phyloP scores from a whole-genome alignment of 2,113 vertebrate genomes.

The Pelmatolapia mariae region DNA sequence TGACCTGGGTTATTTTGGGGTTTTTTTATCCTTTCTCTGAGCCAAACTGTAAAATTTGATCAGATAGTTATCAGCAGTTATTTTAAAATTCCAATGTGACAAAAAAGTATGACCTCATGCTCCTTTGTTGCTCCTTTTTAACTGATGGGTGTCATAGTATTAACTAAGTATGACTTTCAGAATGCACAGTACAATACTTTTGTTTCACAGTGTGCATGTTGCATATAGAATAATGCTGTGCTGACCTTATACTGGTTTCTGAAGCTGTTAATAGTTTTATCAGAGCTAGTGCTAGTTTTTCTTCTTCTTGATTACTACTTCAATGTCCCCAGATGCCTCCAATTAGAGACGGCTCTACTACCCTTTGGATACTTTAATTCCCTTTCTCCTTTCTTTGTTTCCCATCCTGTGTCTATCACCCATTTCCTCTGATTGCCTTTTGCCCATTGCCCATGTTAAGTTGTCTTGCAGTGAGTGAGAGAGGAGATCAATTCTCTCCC shows the following conservation, averaged over 20 bases:
- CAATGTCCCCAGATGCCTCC: slow-evolving; percentile 30
- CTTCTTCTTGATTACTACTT: slow-evolving; percentile 48
- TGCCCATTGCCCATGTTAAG: slow-evolving; percentile 11
- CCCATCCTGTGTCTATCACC: slow-evolving; percentile 8
- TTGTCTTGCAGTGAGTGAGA: slow-evolving; percentile 13
- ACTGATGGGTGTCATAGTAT: not conserved
- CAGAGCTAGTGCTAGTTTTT: slow-evolving; percentile 16
- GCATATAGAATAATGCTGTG: not conserved
- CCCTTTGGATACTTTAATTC: slow-evolving; percentile 37
- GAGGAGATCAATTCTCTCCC: slow-evolving; percentile 47
- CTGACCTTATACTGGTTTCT: not conserved
- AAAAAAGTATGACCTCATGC: not conserved
- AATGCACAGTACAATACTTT: not conserved
- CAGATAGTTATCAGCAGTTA: not conserved
- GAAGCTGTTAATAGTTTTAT: slow-evolving; percentile 52
- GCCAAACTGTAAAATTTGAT: not conserved
- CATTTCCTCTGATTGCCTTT: slow-evolving; percentile 33
- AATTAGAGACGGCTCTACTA: slow-evolving; percentile 41
- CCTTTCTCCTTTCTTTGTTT: not conserved
- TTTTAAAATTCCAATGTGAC: not conserved
- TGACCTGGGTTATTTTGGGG: accelerated
- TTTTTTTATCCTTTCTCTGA: not conserved
- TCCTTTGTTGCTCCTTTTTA: not conserved
- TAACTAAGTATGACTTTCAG: not conserved
- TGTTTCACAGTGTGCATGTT: not conserved